These are phyloP conservation scores for Lamellibrachia satsuma DNA, from an alignment of 2,888 invertebrate species.

Conservation along the genomic window DNA sequence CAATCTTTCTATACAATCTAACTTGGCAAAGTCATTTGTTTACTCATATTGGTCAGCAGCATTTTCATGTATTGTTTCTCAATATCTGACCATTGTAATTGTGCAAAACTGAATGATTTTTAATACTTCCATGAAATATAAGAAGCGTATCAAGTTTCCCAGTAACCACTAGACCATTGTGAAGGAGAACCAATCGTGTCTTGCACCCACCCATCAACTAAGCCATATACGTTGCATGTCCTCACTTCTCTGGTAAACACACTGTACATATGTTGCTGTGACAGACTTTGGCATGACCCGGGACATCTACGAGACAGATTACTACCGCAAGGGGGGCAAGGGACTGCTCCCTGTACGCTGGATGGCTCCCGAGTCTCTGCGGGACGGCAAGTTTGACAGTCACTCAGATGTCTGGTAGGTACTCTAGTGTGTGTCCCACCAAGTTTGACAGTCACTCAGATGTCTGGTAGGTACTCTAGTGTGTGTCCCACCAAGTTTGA, in stretches of 20 bases:
- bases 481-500: conserved; percentile 83
- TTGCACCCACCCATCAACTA: too few species aligned
- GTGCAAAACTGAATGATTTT: too few species aligned
- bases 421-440: not conserved
- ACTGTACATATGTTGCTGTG: not conserved
- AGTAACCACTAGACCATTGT: too few species aligned
- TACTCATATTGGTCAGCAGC: too few species aligned
- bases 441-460: conserved; percentile 97
- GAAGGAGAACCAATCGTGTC: too few species aligned
- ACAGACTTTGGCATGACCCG: conserved; percentile 93
- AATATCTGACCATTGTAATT: too few species aligned
- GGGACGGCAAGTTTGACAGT: conserved; percentile 94
- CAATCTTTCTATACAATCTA: too few species aligned
- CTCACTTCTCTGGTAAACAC: not conserved
- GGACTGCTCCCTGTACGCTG: conserved; percentile 93
- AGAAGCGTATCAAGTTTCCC: too few species aligned
- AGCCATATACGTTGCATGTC: too few species aligned
- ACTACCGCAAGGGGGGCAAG: conserved; percentile 91
- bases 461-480: conserved; percentile 76
- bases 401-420: conserved; percentile 92
- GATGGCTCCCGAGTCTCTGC: conserved; percentile 98
- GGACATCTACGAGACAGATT: conserved; percentile 96
- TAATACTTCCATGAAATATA: too few species aligned
- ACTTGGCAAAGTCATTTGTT: too few species aligned
- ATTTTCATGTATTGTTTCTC: too few species aligned